Percentiles rank a stretch among this genome's conserved stretches.
These are phyloP conservation scores for Callinectes sapidus DNA, from an alignment of 2,888 invertebrate species.

Conservation along the genomic window DNA sequence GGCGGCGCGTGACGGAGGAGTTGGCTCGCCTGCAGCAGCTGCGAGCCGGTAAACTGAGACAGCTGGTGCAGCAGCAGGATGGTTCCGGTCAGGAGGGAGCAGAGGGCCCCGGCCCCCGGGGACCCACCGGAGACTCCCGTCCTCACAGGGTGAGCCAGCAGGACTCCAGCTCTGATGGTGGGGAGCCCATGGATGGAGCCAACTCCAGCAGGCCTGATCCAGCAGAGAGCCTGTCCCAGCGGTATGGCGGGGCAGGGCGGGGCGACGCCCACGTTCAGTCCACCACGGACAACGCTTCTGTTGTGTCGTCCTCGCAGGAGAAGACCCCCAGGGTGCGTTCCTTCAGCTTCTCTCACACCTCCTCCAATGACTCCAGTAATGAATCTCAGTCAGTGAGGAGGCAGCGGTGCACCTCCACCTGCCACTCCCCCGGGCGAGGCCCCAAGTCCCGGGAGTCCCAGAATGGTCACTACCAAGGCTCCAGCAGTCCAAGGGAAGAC, in stretches of 20 bases:
- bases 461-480: constrained; percentile 38
- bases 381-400: constrained; percentile 63
- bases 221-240: constrained; percentile 41
- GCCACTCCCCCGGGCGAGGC: constrained; percentile 59
- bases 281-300: constrained; percentile 61
- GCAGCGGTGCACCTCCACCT: constrained; percentile 70
- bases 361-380: constrained; percentile 57
- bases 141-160: not conserved
- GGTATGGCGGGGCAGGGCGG: constrained; percentile 44
- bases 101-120: constrained; percentile 27
- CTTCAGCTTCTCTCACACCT: constrained; percentile 59
- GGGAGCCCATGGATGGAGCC: constrained; percentile 39
- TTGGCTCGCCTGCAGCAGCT: constrained; percentile 56
- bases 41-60: constrained; percentile 58
- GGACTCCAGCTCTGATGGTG: constrained; percentile 54
- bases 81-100: constrained; percentile 19
- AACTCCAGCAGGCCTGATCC: constrained; percentile 1
- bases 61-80: constrained; percentile 50
- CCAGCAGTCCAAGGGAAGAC: constrained; percentile 44
- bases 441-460: constrained; percentile 37
- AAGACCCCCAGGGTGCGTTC: constrained; percentile 57
- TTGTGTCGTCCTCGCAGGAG: constrained; percentile 69
- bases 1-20: constrained; percentile 60
- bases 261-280: constrained; percentile 60
- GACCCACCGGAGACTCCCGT: constrained; percentile 7